These are phyloP conservation scores for Holacanthella duospinosa DNA, from an alignment of 2,888 invertebrate genomes.

Conservation along the genomic window DNA sequence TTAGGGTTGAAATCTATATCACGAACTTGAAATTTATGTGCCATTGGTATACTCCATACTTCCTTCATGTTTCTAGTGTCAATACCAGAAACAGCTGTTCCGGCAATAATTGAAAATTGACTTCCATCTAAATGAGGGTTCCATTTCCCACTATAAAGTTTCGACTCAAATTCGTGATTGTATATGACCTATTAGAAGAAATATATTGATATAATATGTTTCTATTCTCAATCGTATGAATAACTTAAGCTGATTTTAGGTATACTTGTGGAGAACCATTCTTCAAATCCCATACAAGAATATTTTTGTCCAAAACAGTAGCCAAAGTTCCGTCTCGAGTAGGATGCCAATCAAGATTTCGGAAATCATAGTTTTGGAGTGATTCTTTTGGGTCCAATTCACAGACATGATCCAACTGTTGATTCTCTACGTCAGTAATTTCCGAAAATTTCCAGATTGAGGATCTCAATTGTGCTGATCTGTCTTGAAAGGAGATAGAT, in stretches of 20 bases:
- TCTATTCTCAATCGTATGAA: too few relatives aligned
- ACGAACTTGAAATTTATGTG: conserved; percentile 55
- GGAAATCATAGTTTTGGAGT: conserved; percentile 58
- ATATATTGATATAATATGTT: neutral
- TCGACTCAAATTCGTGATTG: neutral
- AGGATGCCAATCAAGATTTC: conserved; percentile 78
- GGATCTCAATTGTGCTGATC: conserved; percentile 20
- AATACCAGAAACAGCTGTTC: conserved; percentile 73
- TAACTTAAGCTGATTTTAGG: neutral
- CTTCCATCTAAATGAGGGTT: conserved; percentile 83
- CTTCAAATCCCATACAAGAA: conserved; percentile 64
- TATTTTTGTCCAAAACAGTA: conserved; percentile 64
- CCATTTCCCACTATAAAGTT: conserved; percentile 61
- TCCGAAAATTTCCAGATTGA: conserved; percentile 26
- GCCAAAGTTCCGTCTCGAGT: conserved; percentile 59
- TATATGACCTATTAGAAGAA: conserved; percentile 8
- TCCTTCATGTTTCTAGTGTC: conserved; percentile 67
- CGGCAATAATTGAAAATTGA: conserved; percentile 76
- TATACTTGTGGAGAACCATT: conserved; percentile 41
- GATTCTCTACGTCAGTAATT: conserved; percentile 5
- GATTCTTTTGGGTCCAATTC: conserved; percentile 50
- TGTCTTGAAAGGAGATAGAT: conserved; percentile 15
- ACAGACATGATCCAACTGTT: neutral
- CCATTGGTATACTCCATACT: conserved; percentile 73
- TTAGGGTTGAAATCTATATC: conserved; percentile 97